Evolutionary conservation across 2,113 vertebrate species (phyloP).

Genomic region (Trinectes maculatus): DNA sequence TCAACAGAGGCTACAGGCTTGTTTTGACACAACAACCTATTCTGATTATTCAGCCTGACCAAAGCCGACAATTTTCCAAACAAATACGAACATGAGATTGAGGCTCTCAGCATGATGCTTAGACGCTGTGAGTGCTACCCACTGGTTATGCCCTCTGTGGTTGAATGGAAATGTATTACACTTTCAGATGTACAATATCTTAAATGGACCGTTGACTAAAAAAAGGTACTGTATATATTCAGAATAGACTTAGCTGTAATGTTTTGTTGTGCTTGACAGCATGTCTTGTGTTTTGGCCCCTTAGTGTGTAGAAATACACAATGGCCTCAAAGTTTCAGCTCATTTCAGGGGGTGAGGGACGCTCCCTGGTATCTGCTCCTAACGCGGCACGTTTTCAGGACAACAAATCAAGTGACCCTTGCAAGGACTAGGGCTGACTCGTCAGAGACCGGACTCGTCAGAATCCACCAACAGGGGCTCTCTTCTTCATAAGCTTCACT

Average conservation of each 20-base stretch:
- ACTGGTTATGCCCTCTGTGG: slow-evolving; percentile 10
- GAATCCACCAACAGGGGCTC: slow-evolving; percentile 36
- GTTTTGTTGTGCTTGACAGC: no score
- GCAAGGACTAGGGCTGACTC: slow-evolving; percentile 52
- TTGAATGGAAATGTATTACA: slow-evolving; percentile 6
- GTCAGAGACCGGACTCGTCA: slow-evolving; percentile 51
- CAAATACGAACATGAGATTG: slow-evolving; percentile 20
- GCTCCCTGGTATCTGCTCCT: slow-evolving; percentile 18
- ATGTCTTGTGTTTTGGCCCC: no score
- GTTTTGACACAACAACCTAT: slow-evolving; percentile 35
- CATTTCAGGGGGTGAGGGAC: slow-evolving; percentile 26
- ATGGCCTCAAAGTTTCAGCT: slow-evolving; percentile 17
- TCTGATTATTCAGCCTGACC: slow-evolving; percentile 34
- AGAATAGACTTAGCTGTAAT: no score
- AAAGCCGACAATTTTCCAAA: slow-evolving; percentile 53
- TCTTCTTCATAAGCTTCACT: slow-evolving; percentile 49
- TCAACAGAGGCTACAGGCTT: slow-evolving; percentile 25
- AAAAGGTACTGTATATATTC: no score
- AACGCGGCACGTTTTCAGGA: slow-evolving; percentile 46
- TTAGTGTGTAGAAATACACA: no score
- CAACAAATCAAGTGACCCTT: slow-evolving; percentile 56
- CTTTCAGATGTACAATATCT: no score
- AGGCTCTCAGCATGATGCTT: not conserved
- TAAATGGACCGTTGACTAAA: no score
- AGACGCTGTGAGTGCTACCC: slow-evolving; percentile 16